Conservation (phyloP, 2,113 vertebrate species). For the Nipponia nippon region DNA sequence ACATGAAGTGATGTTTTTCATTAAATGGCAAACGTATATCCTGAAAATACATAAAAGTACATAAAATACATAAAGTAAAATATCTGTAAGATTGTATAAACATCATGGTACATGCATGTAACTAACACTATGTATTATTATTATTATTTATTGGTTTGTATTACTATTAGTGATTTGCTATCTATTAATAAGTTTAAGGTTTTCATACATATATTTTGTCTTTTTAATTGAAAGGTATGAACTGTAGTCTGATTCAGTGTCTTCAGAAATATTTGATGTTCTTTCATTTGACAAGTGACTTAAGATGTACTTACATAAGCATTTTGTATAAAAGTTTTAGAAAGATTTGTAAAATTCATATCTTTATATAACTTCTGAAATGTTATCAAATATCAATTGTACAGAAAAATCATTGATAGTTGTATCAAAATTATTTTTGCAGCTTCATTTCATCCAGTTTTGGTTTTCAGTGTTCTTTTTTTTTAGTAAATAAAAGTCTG, state of each 20-base stretch:
- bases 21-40: neutral
- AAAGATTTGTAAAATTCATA: neutral
- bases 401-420: neutral
- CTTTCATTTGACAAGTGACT: neutral
- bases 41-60: neutral
- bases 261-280: neutral
- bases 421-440: neutral
- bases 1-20: neutral
- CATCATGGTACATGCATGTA: neutral
- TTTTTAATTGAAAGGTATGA: neutral
- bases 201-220: neutral
- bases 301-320: neutral
- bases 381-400: neutral
- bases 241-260: neutral
- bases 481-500: neutral
- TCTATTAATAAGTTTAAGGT: neutral
- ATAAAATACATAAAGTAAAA: neutral
- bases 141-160: neutral
- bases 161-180: neutral
- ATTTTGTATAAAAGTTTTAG: neutral
- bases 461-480: neutral
- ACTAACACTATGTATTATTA: neutral
- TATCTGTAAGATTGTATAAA: neutral
- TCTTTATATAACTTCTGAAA: neutral
- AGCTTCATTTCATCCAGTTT: neutral